Percentiles rank a stretch among this genome's conserved stretches.
Conservation (phyloP, 2,888 invertebrate species). For the Ellobium chinense region DNA sequence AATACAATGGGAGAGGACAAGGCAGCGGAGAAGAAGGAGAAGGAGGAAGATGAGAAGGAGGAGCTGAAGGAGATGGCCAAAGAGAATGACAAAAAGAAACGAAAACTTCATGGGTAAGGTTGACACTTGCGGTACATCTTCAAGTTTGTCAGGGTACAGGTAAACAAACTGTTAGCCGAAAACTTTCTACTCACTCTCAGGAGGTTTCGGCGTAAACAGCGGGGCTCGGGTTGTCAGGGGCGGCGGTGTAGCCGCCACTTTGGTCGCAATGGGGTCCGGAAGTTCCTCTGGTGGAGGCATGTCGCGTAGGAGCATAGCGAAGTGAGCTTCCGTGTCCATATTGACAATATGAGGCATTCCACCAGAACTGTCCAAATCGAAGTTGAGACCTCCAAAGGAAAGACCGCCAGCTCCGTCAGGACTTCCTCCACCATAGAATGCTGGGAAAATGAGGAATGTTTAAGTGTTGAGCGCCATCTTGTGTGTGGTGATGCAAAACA, state of each 20-base stretch:
- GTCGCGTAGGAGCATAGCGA: neutral
- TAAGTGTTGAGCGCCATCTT: neutral
- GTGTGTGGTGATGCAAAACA: neutral
- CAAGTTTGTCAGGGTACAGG: no score
- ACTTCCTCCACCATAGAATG: constrained; percentile 1
- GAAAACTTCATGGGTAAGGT: no score
- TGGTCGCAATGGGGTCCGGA: constrained; percentile 1
- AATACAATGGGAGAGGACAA: no score
- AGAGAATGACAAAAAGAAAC: no score
- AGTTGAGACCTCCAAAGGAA: neutral
- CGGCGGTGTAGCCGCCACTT: neutral
- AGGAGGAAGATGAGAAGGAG: no score
- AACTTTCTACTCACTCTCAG: neutral
- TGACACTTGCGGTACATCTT: no score
- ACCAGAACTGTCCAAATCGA: neutral
- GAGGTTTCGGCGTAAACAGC: neutral
- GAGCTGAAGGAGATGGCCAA: no score
- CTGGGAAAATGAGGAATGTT: neutral
- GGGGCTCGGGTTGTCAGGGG: neutral
- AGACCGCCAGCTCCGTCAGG: neutral
- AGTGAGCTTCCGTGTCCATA: neutral
- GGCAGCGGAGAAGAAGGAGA: no score
- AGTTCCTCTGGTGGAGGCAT: neutral
- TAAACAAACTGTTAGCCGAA: no score
- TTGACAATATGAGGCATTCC: neutral